Evolutionary conservation across 2,113 vertebrate genomes (phyloP).

Genomic region (Rhinolophus ferrumequinum): DNA sequence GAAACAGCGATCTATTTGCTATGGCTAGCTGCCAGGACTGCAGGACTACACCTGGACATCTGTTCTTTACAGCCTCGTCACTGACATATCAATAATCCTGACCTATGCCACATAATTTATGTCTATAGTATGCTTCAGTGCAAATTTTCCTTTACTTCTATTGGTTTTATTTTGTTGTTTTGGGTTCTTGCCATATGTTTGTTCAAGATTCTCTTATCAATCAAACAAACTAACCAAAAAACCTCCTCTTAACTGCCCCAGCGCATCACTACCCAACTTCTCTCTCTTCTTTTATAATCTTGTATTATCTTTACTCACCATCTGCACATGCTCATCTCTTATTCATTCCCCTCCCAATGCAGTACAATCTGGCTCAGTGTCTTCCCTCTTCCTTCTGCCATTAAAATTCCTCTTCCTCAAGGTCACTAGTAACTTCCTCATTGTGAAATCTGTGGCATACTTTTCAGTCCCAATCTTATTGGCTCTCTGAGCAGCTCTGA

Average conservation of each 20-base stretch:
- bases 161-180: background rate
- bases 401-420: background rate
- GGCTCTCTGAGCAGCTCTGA: background rate
- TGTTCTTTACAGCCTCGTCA: slow-evolving; percentile 57
- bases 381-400: background rate
- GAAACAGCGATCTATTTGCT: slow-evolving; percentile 75
- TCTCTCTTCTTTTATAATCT: background rate
- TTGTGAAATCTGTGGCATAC: background rate
- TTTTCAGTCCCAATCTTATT: background rate
- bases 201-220: slow-evolving; percentile 81
- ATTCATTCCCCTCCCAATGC: background rate
- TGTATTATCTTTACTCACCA: background rate
- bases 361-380: background rate
- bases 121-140: background rate
- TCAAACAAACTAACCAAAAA: slow-evolving; percentile 64
- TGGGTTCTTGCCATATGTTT: slow-evolving; percentile 61
- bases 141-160: background rate
- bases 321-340: background rate
- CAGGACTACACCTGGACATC: slow-evolving; percentile 67
- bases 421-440: background rate
- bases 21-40: slow-evolving; percentile 80
- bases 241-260: slow-evolving; percentile 55
- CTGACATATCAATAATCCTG: slow-evolving; percentile 47
- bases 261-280: slow-evolving; percentile 49
- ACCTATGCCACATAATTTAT: background rate